Base-by-base conservation (phyloP, 1,140 invertebrate species). In the Nymphalis io region DNA sequence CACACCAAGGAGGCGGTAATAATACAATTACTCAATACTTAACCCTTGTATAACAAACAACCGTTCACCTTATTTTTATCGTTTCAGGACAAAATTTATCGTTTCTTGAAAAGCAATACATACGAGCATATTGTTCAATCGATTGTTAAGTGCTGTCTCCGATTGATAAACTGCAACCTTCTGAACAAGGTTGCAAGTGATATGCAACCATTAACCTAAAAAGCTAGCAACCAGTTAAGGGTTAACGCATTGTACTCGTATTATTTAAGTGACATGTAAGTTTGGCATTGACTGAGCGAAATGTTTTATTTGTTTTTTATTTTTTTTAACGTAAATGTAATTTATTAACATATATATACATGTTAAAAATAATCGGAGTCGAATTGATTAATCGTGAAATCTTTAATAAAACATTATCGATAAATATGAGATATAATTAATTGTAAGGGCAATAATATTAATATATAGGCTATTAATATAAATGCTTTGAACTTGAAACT, bases 191-290 rank as follows among this genome's bases (percentile, higher is more conserved):
- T 53, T 69, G 66, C 57, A 23, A 33, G 38, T 70, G 40, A 75
- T 72, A 72, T 66, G 27, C 60, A 44, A 57, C 65, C 27, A 75
- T 75, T 75, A 75, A 75, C 73, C 73, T 72, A 75, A 68, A 75
- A 75, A 63, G 38, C 20, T 21, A 13, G 69, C 63, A 58, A 60
- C 60, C 60, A 23, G 23, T 40, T 48, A 27, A 40, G 15, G 18
- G 21, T 60, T 33, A 6, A 33, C 27, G 10, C 27, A 33, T 33
- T 33, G 27, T 33, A 33, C 27, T 33, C 27, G 27, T 33, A 8
- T n/a, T n/a, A n/a, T n/a, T n/a, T 1, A 33, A 8, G 27, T 3
- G 27, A 33, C 10, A 33, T 33, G 27, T 33, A 33, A 33, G 2
- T 33, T 33, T 33, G 27, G 27, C 40, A 46, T 46, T 46, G 44